Percentiles rank a stretch among this genome's conserved stretches.
phyloP scores from a whole-genome alignment of 2,888 invertebrate genomes.

The Yponomeuta evonymella region DNA sequence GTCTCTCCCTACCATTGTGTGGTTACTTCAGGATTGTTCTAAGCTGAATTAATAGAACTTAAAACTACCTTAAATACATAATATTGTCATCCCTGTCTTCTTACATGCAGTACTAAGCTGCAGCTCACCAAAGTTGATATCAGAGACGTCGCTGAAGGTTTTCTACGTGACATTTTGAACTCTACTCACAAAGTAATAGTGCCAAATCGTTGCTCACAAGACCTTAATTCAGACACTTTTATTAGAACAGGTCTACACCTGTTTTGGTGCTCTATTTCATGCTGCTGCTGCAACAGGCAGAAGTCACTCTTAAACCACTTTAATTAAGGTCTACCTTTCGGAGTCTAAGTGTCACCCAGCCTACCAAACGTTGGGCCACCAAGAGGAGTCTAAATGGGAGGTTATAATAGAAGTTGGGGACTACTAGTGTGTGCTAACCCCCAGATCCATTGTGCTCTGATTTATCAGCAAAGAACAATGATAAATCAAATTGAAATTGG shows the following conservation, averaged over 20 bases:
- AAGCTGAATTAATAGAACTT: slow-evolving; percentile 61
- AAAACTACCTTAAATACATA: not conserved
- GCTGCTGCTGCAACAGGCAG: no score
- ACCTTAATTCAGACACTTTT: no score
- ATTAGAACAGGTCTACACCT: no score
- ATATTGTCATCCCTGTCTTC: not conserved
- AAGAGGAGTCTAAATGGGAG: not conserved
- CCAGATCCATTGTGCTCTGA: slow-evolving; percentile 58
- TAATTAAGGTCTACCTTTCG: no score
- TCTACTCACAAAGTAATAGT: no score
- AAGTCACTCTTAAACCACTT: no score
- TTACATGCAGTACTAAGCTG: not conserved
- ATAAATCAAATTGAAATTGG: slow-evolving; percentile 74
- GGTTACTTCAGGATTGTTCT: slow-evolving; percentile 64
- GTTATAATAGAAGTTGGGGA: slow-evolving; percentile 39
- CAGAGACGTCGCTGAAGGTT: no score
- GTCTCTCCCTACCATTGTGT: slow-evolving; percentile 62
- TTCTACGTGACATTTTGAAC: no score
- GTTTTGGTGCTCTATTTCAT: no score
- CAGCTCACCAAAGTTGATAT: no score
- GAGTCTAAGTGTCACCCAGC: no score
- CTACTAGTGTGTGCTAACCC: slow-evolving; percentile 28
- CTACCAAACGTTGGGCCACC: not conserved
- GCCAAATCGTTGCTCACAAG: no score
- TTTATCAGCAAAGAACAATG: slow-evolving; percentile 56